Evolutionary conservation across 2,113 vertebrate genomes (phyloP).

Genomic region (Marmota flaviventris): DNA sequence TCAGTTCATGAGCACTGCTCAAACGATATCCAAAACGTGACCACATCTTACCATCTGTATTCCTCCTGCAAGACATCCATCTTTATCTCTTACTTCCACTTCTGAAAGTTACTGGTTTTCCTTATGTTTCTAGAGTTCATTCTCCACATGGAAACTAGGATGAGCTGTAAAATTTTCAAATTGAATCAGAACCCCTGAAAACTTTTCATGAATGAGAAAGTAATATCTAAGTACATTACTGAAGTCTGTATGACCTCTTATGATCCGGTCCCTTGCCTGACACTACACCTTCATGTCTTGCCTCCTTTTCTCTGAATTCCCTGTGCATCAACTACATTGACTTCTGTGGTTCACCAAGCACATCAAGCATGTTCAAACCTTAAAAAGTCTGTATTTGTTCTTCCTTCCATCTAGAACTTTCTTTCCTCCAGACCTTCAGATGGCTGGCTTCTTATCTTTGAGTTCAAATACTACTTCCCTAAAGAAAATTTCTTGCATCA

Average conservation of each 20-base stretch:
- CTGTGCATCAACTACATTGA: background rate
- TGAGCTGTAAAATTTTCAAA: background rate
- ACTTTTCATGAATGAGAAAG: background rate
- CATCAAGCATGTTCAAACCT: background rate
- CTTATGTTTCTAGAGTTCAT: background rate
- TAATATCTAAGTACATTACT: background rate
- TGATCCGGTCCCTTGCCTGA: background rate
- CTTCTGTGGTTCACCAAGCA: background rate
- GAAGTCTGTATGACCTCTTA: too few relatives aligned
- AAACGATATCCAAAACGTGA: background rate
- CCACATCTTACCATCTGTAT: background rate
- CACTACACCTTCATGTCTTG: background rate
- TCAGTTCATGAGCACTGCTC: background rate
- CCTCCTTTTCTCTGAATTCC: background rate
- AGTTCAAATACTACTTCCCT: background rate
- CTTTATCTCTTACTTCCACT: background rate
- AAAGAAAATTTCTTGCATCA: background rate
- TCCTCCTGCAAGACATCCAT: background rate
- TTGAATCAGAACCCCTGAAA: background rate
- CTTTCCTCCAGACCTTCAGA: background rate
- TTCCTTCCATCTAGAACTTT: background rate
- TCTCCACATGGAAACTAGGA: background rate
- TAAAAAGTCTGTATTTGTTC: background rate
- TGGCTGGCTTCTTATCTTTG: background rate
- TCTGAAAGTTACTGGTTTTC: background rate